Conservation (phyloP, 2,113 vertebrate species). For the Ceratotherium simum region DNA sequence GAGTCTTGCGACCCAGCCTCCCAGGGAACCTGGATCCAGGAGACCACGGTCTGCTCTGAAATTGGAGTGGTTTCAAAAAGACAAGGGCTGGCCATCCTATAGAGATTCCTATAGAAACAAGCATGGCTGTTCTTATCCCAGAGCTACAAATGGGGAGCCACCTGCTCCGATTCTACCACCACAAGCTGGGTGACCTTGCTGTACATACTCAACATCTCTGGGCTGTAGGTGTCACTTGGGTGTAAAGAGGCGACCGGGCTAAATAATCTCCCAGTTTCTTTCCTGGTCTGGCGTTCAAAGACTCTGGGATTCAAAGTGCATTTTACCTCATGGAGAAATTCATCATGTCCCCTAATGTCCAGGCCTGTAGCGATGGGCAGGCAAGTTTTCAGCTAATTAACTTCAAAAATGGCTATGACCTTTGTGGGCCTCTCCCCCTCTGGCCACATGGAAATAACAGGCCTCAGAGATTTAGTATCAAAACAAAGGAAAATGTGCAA, state of each 20-base stretch:
- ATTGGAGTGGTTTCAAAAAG: background rate
- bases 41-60: background rate
- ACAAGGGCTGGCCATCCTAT: background rate
- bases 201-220: background rate
- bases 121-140: background rate
- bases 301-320: slow-evolving; percentile 9
- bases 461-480: slow-evolving; percentile 44
- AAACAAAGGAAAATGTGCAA: slow-evolving; percentile 70
- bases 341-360: slow-evolving; percentile 56
- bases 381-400: slow-evolving; percentile 66
- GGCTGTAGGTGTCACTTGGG: background rate
- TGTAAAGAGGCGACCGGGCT: background rate
- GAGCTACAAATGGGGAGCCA: background rate
- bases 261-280: background rate
- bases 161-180: background rate
- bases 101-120: background rate
- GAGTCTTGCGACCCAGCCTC: background rate
- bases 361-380: slow-evolving; percentile 63
- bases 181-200: background rate
- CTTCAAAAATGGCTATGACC: slow-evolving; percentile 68
- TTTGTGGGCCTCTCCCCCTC: slow-evolving; percentile 1
- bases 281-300: background rate
- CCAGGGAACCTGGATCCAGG: background rate
- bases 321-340: slow-evolving; percentile 25
- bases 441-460: slow-evolving; percentile 52